Evolutionary conservation across 2,797 vertebrate genomes (phyloP).

Genomic region (Lepilemur ruficaudatus): DNA sequence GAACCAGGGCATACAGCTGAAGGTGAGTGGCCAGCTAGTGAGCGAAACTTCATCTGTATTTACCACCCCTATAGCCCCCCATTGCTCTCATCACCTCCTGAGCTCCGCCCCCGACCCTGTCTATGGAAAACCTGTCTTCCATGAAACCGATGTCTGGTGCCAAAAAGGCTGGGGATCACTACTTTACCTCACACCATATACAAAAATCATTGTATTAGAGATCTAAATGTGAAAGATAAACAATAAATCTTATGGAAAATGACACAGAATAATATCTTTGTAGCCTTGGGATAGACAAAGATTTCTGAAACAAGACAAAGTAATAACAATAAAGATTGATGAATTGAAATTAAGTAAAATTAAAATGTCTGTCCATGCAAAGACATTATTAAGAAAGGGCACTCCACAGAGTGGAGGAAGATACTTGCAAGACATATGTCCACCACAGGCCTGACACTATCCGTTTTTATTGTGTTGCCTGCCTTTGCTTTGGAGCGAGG

Average conservation of each 20-base stretch:
- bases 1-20: too few species aligned
- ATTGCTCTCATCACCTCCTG: too few species aligned
- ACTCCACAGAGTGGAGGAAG: neutral
- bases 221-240: neutral
- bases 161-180: too few species aligned
- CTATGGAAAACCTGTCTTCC: too few species aligned
- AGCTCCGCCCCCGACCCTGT: too few species aligned
- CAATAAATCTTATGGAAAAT: neutral
- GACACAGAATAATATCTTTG: neutral
- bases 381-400: neutral
- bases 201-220: neutral
- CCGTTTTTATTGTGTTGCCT: neutral
- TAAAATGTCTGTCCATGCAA: neutral
- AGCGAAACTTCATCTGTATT: too few species aligned
- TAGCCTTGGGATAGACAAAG: neutral
- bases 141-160: too few species aligned
- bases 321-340: neutral
- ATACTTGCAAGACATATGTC: neutral
- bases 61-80: too few species aligned
- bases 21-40: too few species aligned
- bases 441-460: neutral
- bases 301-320: neutral
- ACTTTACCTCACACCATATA: neutral
- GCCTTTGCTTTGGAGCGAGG: neutral
- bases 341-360: neutral